Base-by-base conservation (phyloP, 1,140 invertebrate species). In the Triops cancriformis region DNA sequence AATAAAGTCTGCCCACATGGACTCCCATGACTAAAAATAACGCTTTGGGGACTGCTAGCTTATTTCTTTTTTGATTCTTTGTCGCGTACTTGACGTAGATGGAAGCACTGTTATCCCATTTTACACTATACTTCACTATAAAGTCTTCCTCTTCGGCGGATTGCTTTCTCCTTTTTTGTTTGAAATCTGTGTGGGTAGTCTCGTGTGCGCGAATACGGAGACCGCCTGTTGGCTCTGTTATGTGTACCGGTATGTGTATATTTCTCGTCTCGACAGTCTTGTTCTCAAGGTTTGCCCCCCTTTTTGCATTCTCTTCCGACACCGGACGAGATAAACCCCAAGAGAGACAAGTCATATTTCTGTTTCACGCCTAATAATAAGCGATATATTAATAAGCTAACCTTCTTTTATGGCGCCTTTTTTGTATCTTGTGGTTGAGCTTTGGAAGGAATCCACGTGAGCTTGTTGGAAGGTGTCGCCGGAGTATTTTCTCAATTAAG, bases 281-380 rank as follows among this genome's bases (percentile, higher is more conserved):
- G 51, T 23, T 64, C 18, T 45, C 6, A 64, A 64, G 51, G 4
- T 64, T 23, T 64, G 31, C 31, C 31, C 31, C 31, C 14, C 51
- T n/a, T 23, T 64, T 64, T 18, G 14, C 51, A 64, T 64, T 64
- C 51, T 64, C 51, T 18, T 64, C 18, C 18, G 51, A 64, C 51
- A n/a, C 14, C 1, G 51, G 14, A 4, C 5, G 12, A 14, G 45
- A 64, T 23, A 64, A 37, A 37, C 31, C n/a, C 31, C 45, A 23
- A 64, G 23, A 64, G 14, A 64, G 51, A 64, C 51, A 64, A 64
- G 18, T 64, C n/a, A 64, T 64, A 64, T 64, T 64, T 64, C 51
- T 23, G 51, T 64, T 64, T 64, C 51, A 64, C 51, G 23, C 18
- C 51, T n/a, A 23, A 64, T 64, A 64, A 64, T 64, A 64, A 64